Conservation (phyloP, 2,797 vertebrate species). For the Ciconia nigra region DNA sequence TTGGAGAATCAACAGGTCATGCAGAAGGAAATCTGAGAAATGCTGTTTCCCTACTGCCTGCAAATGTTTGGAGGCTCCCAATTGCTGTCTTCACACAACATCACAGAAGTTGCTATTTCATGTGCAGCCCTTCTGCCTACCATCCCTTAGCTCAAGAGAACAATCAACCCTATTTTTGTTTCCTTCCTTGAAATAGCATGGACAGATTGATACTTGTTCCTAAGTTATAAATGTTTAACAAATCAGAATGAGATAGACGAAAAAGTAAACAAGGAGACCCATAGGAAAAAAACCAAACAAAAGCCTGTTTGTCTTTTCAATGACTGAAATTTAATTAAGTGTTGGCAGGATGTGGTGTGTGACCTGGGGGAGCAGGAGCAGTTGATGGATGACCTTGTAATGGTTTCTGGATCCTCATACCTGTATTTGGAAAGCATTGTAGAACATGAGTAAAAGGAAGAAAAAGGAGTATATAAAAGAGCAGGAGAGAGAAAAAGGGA, state of each 20-base stretch:
- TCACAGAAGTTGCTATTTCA: background rate
- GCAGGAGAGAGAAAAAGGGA: background rate
- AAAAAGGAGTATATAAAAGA: background rate
- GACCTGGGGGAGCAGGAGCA: background rate
- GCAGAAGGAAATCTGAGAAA: background rate
- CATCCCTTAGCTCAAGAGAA: background rate
- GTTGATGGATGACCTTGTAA: background rate
- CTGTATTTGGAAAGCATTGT: background rate
- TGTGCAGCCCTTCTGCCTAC: background rate
- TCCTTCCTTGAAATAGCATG: background rate
- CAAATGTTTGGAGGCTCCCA: background rate
- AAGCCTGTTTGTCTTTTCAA: background rate
- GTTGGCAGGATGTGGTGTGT: background rate
- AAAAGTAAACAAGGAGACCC: background rate
- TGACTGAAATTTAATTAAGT: conserved; percentile 25
- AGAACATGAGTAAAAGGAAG: background rate
- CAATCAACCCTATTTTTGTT: background rate
- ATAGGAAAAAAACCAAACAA: background rate
- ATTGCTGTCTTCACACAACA: background rate
- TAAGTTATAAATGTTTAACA: conserved; percentile 37
- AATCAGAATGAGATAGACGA: conserved; percentile 2
- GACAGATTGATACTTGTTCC: background rate
- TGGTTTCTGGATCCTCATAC: background rate
- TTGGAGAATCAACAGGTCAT: background rate
- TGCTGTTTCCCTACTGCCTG: background rate